These are phyloP conservation scores for Pelodiscus sinensis DNA, from an alignment of 2,113 vertebrate species.

Conservation along the genomic window DNA sequence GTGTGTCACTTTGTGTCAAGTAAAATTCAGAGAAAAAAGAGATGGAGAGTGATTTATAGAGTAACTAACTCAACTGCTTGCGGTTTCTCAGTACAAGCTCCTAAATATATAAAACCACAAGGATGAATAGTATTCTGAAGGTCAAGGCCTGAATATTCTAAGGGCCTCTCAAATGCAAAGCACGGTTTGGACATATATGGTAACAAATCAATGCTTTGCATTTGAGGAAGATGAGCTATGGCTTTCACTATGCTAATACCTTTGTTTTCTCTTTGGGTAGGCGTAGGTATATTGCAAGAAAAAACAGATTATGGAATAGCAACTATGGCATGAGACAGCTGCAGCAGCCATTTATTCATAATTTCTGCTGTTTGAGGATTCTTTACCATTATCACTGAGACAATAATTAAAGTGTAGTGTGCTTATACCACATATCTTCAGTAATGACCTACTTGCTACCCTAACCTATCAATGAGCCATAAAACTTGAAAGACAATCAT, in stretches of 20 bases:
- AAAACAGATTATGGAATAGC: background rate
- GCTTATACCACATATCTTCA: background rate
- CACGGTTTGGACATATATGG: conserved; percentile 42
- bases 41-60: background rate
- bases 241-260: conserved; percentile 57
- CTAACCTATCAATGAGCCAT: conserved; percentile 21
- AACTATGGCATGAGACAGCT: conserved; percentile 20
- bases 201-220: conserved; percentile 49
- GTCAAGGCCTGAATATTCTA: conserved; percentile 17
- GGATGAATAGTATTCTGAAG: conserved; percentile 20
- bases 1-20: background rate
- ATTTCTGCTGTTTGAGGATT: conserved; percentile 58
- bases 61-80: conserved; percentile 7
- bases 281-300: background rate
- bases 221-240: conserved; percentile 55
- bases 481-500: conserved; percentile 53
- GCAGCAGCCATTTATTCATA: conserved; percentile 43
- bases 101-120: conserved; percentile 47
- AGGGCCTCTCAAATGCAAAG: conserved; percentile 34
- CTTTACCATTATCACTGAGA: conserved; percentile 24
- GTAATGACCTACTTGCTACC: background rate
- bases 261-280: conserved; percentile 45
- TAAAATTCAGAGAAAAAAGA: conserved; percentile 19
- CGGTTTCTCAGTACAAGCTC: background rate
- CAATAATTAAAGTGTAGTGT: conserved; percentile 21